These are phyloP conservation scores for Macropus fuliginosus DNA, from an alignment of 2,797 vertebrate species.

Conservation along the genomic window DNA sequence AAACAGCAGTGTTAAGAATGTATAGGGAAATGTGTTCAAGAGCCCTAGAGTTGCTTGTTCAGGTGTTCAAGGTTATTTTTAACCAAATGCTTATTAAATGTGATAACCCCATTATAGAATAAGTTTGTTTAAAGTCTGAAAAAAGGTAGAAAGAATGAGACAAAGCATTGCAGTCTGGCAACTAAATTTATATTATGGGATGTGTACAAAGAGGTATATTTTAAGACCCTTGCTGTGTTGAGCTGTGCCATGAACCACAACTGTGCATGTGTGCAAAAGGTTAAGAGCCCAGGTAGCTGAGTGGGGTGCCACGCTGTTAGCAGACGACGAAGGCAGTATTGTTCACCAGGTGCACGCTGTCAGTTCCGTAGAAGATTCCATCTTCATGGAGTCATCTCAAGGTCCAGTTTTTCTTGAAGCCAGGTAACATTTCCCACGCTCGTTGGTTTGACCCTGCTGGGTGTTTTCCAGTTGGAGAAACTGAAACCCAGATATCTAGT, in stretches of 20 bases:
- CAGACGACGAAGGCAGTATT: constrained; percentile 90
- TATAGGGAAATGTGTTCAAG: not conserved
- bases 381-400: constrained; percentile 93
- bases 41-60: constrained; percentile 46
- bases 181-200: constrained; percentile 55
- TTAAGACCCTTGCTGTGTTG: constrained; percentile 78
- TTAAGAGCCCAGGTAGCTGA: constrained; percentile 89
- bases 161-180: constrained; percentile 59
- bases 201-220: constrained; percentile 75
- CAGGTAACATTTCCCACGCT: constrained; percentile 89
- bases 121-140: constrained; percentile 63
- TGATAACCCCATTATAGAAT: constrained; percentile 51
- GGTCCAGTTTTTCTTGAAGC: constrained; percentile 85
- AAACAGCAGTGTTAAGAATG: not conserved
- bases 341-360: constrained; percentile 90
- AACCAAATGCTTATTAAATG: constrained; percentile 22
- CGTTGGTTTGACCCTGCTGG: constrained; percentile 69
- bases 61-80: constrained; percentile 20
- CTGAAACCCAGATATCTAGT: constrained; percentile 59
- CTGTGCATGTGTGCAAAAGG: constrained; percentile 88
- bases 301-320: constrained; percentile 88
- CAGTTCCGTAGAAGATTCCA: constrained; percentile 89
- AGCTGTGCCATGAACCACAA: constrained; percentile 84
- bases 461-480: constrained; percentile 72
- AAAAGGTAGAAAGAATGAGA: constrained; percentile 53